A percentile compares a stretch with the other conserved stretches of the same genome.
Conservation (phyloP, 2,888 invertebrate species). For the Amphipyra tragopoginis region DNA sequence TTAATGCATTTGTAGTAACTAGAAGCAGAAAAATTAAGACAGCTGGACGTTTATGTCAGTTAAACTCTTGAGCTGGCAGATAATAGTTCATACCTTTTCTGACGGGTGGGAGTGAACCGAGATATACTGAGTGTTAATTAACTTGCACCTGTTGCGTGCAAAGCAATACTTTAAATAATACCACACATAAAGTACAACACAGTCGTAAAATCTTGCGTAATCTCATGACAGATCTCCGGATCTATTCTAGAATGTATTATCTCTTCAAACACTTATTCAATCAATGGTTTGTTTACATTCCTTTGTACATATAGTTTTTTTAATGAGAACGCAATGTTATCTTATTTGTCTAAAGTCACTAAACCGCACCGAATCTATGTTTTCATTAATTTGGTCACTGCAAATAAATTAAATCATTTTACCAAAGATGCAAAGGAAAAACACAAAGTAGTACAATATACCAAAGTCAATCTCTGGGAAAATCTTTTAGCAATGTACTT, state of each 20-base stretch:
- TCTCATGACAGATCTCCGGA: conserved; percentile 35
- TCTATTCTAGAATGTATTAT: conserved; percentile 35
- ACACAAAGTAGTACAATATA: conserved; percentile 1
- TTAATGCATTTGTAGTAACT: conserved; percentile 21
- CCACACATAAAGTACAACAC: conserved; percentile 42
- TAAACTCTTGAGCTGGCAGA: conserved; percentile 36
- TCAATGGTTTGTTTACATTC: background rate
- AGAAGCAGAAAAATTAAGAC: conserved; percentile 24
- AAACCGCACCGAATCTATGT: background rate
- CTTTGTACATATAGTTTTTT: conserved; percentile 1
- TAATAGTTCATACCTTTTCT: conserved; percentile 50
- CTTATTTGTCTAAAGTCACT: too few species aligned
- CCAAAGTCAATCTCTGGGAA: conserved; percentile 3
- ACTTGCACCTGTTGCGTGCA: conserved; percentile 61
- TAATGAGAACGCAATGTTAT: background rate
- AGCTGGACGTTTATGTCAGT: conserved; percentile 34
- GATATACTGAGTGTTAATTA: conserved; percentile 58
- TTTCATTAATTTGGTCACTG: conserved; percentile 5
- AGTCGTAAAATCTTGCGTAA: conserved; percentile 52
- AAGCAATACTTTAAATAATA: conserved; percentile 56
- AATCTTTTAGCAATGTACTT: conserved; percentile 7
- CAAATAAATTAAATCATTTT: conserved; percentile 2
- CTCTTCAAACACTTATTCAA: conserved; percentile 2
- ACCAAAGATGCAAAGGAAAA: conserved; percentile 9
- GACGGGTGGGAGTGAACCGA: conserved; percentile 49